These are phyloP conservation scores for Stramonita haemastoma DNA, from an alignment of 2,888 invertebrate genomes.

Conservation along the genomic window DNA sequence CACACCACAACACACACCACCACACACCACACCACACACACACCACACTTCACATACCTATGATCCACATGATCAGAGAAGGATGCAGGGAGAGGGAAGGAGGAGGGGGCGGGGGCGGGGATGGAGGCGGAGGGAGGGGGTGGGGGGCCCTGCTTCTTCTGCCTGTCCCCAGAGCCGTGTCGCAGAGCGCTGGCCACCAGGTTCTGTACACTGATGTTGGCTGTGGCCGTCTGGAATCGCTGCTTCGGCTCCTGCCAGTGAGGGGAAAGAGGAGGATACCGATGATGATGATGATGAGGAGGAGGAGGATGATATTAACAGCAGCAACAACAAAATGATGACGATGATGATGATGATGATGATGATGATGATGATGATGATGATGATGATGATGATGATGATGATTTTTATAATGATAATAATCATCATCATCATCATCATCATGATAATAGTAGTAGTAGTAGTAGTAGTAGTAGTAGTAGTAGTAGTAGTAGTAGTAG, in stretches of 20 bases:
- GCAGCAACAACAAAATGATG: not conserved
- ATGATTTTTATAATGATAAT: not conserved
- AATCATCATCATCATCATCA: no score
- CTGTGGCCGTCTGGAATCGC: conserved; percentile 67
- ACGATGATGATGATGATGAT: not conserved
- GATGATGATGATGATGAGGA: not conserved
- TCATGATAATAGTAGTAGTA: no score
- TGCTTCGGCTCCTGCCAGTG: conserved; percentile 64
- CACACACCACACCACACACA: no score
- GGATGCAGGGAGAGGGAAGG: conserved; percentile 53
- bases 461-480: no score
- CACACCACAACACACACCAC: no score
- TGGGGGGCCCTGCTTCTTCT: conserved; percentile 36
- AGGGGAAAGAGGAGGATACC: not conserved
- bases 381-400: not conserved
- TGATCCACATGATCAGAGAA: not conserved
- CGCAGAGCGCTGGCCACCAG: conserved; percentile 63
- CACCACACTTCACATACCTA: not conserved
- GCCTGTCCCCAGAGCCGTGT: conserved; percentile 61
- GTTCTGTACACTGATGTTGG: conserved; percentile 64
- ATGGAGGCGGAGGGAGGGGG: conserved; percentile 13
- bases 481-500: no score
- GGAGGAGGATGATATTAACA: not conserved
- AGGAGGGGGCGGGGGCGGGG: conserved; percentile 46
- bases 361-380: not conserved